Evolutionary conservation across 2,797 vertebrate species (phyloP), one percentile per base, ranked within the genome.

Genomic region (Malacoctenus gilli): DNA sequence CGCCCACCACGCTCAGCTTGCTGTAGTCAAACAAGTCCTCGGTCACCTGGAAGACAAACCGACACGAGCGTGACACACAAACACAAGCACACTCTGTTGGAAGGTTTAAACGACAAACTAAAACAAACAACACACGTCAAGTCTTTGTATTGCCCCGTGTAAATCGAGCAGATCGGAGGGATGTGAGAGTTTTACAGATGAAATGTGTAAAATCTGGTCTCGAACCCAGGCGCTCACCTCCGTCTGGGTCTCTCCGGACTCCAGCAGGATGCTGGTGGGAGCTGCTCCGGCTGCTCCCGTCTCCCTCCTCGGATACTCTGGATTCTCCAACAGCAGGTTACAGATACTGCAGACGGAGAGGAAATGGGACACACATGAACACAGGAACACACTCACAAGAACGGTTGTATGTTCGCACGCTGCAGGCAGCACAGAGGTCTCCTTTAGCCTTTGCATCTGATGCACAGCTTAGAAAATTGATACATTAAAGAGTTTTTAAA

Each of bases 241-340:
- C 52, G 89, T 83, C 82, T 95, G 91, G 9, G 57, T 72, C 49
- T 95, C 92, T 63, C 90, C 94, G 60, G 94, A 93, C 85, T 96
- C 94, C 41, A 98, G 93, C 8, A 98, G 91, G 81, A 96, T 95
- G 90, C 94, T 98, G 75, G 84, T 94, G 52, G 87, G 87, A 53
- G 92, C 92, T 62, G 91, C 91, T 73, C 93, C 72, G 44, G 93
- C 89, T 71, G 94, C 88, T 37, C 93, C 77, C 57, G 87, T 90
- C 70, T 92, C 92, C 72, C 92, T 93, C 86, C 93, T 94, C 44
- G 94, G 95, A 79, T 95, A 97, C 76, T 95, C 93, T 34, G 95
- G 94, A 61, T 94, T 94, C 88, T 98, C 95, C 91, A 98, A 88
- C 86, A 98, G 93, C 84, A 95, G 90, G 91, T 98, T 97, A 91